Percentiles rank a stretch among this genome's conserved stretches.
These are phyloP conservation scores for Bhutanitis thaidina DNA, from an alignment of 2,888 invertebrate species.

Conservation along the genomic window DNA sequence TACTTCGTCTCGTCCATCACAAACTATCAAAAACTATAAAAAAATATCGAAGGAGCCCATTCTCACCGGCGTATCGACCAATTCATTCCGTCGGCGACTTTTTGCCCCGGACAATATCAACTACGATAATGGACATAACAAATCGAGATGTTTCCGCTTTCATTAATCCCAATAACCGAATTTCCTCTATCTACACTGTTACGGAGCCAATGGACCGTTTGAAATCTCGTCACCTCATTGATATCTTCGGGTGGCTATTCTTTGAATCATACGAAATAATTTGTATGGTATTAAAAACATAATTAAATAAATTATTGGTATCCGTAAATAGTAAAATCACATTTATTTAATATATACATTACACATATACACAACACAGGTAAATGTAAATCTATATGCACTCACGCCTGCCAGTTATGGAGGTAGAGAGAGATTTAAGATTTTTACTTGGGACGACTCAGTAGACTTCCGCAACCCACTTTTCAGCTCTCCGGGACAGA, in stretches of 20 bases:
- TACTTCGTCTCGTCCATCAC: neutral
- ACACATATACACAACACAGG: no score
- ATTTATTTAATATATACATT: no score
- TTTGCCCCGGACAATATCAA: conserved; percentile 30
- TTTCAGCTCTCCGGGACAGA: no score
- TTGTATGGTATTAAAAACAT: neutral
- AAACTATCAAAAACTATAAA: conserved; percentile 2
- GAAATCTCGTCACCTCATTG: conserved; percentile 56
- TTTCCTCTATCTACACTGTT: conserved; percentile 44
- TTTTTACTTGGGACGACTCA: no score
- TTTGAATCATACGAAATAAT: conserved; percentile 4
- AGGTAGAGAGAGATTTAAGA: no score
- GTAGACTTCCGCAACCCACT: no score
- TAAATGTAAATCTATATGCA: no score
- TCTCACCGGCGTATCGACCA: conserved; percentile 22
- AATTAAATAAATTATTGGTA: no score
- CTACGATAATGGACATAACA: conserved; percentile 35
- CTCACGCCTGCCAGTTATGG: no score
- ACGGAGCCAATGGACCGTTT: conserved; percentile 49
- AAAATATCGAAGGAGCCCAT: conserved; percentile 1
- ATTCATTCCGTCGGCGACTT: conserved; percentile 26
- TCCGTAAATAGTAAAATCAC: no score
- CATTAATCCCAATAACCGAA: conserved; percentile 50
- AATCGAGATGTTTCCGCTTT: conserved; percentile 53
- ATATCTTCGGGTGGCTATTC: conserved; percentile 34